phyloP scores from a whole-genome alignment of 2,113 vertebrate genomes.

The Podarcis raffonei region DNA sequence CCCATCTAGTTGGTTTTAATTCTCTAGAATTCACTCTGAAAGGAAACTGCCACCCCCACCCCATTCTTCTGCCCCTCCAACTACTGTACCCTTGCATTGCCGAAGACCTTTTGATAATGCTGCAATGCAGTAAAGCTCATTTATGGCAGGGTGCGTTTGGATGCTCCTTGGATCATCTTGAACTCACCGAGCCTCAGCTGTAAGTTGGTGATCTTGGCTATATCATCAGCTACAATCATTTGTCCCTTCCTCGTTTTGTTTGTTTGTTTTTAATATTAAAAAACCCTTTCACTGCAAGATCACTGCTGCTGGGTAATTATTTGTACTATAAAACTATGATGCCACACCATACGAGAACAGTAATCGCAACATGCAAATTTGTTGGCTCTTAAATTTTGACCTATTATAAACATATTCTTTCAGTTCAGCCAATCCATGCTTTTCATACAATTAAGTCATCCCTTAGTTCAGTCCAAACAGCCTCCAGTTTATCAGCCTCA shows the following conservation, averaged over 20 bases:
- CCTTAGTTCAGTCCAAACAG: neutral
- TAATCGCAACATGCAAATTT: neutral
- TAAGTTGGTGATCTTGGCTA: neutral
- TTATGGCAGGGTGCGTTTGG: neutral
- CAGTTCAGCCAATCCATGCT: neutral
- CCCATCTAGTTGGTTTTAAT: conserved; percentile 10
- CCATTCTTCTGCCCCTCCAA: too few relatives aligned
- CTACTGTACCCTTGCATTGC: rapidly evolving
- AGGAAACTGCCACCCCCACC: neutral
- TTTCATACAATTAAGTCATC: neutral
- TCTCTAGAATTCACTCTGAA: neutral
- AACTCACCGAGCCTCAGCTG: neutral
- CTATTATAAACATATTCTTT: neutral
- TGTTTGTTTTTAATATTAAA: neutral
- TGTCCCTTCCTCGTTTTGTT: neutral
- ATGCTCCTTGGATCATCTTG: neutral
- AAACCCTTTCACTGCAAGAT: neutral
- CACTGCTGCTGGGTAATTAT: neutral
- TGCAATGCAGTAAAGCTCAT: neutral
- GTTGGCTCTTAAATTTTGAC: neutral
- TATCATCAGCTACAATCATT: neutral
- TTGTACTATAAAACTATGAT: neutral
- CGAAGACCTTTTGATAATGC: neutral
- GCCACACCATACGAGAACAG: neutral
- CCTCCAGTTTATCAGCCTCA: neutral